These are phyloP conservation scores for Clusia tigrina DNA, from an alignment of 2,888 invertebrate species.

Conservation along the genomic window DNA sequence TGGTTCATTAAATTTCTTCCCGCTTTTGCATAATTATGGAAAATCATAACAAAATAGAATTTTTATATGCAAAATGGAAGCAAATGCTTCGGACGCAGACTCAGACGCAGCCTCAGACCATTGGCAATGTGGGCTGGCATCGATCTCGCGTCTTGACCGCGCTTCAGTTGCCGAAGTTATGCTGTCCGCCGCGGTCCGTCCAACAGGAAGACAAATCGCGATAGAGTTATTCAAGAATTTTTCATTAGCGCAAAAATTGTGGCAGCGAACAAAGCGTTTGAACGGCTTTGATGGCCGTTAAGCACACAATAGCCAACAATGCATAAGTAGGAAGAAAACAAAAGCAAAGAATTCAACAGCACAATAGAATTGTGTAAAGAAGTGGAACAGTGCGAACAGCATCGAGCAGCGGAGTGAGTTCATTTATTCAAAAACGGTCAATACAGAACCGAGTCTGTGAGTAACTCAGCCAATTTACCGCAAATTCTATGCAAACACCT, in stretches of 20 bases:
- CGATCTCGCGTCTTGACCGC: not conserved
- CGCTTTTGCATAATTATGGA: not conserved
- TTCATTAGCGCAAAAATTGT: not conserved
- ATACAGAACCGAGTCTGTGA: not conserved
- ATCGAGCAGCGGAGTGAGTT: not conserved
- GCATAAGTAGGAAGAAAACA: not conserved
- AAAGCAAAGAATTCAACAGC: not conserved
- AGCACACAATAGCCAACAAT: not conserved
- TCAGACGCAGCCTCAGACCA: not conserved
- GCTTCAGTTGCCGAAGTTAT: constrained; percentile 19
- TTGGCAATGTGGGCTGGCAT: not conserved
- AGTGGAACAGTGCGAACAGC: no score
- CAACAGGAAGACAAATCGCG: not conserved
- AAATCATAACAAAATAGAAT: not conserved
- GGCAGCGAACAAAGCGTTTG: not conserved
- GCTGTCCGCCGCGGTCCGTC: constrained; percentile 15
- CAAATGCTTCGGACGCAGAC: not conserved
- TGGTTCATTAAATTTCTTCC: not conserved
- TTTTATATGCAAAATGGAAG: not conserved
- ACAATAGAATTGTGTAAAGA: not conserved
- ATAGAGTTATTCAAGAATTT: not conserved
- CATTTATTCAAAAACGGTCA: no score
- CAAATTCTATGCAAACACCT: not conserved
- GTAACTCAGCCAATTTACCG: not conserved
- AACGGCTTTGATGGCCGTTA: not conserved